phyloP scores from a whole-genome alignment of 2,113 vertebrate species.

The Noctilio leporinus region DNA sequence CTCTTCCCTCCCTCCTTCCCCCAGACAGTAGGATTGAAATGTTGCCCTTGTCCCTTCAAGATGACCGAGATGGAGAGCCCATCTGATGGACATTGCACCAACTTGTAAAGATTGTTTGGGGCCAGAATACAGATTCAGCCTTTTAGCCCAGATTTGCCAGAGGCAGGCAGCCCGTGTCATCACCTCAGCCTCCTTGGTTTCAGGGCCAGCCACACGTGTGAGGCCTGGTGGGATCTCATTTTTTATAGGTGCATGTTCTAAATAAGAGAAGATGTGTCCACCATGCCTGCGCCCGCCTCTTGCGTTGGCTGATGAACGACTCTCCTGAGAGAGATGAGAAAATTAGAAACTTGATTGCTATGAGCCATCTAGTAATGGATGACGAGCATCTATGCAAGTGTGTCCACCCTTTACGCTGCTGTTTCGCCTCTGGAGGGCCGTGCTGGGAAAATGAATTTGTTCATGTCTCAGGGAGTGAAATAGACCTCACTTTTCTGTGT shows the following conservation, averaged over 20 bases:
- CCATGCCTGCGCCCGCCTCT: background rate
- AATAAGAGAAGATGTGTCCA: background rate
- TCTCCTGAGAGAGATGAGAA: background rate
- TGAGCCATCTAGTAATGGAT: background rate
- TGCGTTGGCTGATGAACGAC: background rate
- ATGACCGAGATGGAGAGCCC: background rate
- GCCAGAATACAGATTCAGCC: background rate
- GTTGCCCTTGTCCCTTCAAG: background rate
- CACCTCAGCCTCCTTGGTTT: background rate
- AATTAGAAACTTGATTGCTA: background rate
- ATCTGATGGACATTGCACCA: rapidly evolving
- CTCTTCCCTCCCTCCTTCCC: background rate
- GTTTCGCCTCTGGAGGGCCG: background rate
- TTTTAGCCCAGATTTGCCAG: background rate
- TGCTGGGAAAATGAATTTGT: background rate
- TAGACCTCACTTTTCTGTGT: slow-evolving; percentile 9
- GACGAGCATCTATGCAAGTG: background rate
- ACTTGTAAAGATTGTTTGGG: background rate
- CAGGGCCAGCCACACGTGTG: background rate
- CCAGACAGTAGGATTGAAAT: background rate
- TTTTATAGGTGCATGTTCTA: background rate
- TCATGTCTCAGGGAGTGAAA: background rate
- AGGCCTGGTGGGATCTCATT: background rate
- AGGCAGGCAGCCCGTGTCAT: background rate
- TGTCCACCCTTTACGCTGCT: background rate